Evolutionary conservation across 2,797 vertebrate genomes (phyloP).

Genomic region (Gephyroberyx darwinii): DNA sequence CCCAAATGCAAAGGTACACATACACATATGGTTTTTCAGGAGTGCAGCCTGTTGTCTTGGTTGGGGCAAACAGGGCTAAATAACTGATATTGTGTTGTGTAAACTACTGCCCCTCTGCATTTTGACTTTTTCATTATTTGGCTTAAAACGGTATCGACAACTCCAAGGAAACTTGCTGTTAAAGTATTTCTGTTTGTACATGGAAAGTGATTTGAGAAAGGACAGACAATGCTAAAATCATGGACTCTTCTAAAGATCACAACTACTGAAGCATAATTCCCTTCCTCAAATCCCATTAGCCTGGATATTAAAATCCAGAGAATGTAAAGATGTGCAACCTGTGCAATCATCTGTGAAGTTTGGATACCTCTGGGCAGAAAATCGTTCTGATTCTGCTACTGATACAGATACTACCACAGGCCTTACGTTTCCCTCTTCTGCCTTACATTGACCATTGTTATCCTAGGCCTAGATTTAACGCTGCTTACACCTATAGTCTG

Average conservation of each 20-base stretch:
- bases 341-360: slow-evolving; percentile 37
- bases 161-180: slow-evolving; percentile 27
- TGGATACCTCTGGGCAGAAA: slow-evolving; percentile 59
- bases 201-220: slow-evolving; percentile 9
- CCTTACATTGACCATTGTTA: slow-evolving; percentile 63
- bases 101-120: slow-evolving; percentile 37
- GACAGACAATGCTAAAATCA: slow-evolving; percentile 31
- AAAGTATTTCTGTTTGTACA: slow-evolving; percentile 33
- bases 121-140: slow-evolving; percentile 40
- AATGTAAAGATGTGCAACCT: slow-evolving; percentile 53
- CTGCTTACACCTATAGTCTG: slow-evolving; percentile 17
- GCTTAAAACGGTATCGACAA: slow-evolving; percentile 43
- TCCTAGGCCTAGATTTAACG: slow-evolving; percentile 34
- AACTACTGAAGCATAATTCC: slow-evolving; percentile 32
- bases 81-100: background rate
- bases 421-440: slow-evolving; percentile 77
- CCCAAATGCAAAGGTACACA: slow-evolving; percentile 8
- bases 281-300: slow-evolving; percentile 30
- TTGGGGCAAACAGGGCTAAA: background rate
- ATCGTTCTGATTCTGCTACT: slow-evolving; percentile 48
- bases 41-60: slow-evolving; percentile 1
- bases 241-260: slow-evolving; percentile 26
- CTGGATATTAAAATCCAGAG: slow-evolving; percentile 50
- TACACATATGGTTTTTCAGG: background rate
- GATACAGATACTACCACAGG: slow-evolving; percentile 72